Percentiles rank a stretch among this genome's conserved stretches.
These are phyloP conservation scores for Hycleus cichorii DNA, from an alignment of 1,140 invertebrate species.

Conservation along the genomic window DNA sequence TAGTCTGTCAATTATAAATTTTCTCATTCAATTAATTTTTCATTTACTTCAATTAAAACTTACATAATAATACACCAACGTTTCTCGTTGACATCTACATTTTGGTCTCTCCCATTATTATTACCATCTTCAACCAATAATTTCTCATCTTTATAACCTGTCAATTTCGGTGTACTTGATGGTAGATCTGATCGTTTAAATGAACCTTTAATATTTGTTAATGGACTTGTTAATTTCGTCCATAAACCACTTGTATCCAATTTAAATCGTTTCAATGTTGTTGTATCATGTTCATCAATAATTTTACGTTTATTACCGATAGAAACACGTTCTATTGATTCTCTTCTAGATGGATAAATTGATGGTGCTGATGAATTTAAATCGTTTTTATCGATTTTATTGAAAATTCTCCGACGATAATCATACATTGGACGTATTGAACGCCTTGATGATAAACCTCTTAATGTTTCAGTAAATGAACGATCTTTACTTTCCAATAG, in stretches of 20 bases:
- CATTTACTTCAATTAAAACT: background rate
- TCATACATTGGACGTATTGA: constrained; percentile 28
- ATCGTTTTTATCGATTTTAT: constrained; percentile 20
- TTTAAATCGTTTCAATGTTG: constrained; percentile 30
- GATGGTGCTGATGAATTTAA: constrained; percentile 10
- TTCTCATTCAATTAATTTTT: too few species aligned
- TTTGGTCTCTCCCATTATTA: constrained; percentile 1
- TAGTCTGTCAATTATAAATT: too few species aligned
- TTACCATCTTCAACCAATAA: constrained; percentile 20
- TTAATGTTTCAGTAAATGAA: constrained; percentile 27
- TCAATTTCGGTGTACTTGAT: constrained; percentile 36
- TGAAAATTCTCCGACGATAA: constrained; percentile 19
- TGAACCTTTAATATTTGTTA: constrained; percentile 26
- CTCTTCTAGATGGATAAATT: constrained; percentile 3
- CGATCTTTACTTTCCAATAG: constrained; percentile 22
- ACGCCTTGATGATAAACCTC: constrained; percentile 28
- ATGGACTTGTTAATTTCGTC: constrained; percentile 32
- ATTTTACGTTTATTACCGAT: constrained; percentile 29
- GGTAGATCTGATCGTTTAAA: constrained; percentile 22
- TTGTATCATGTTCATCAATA: constrained; percentile 23
- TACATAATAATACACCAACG: constrained; percentile 33
- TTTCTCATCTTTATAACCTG: constrained; percentile 29
- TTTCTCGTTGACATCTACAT: constrained; percentile 18
- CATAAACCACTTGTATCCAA: constrained; percentile 26
- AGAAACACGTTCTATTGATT: constrained; percentile 19